Percentiles rank a stretch among this genome's conserved stretches.
Conservation (phyloP, 2,797 vertebrate genomes). For the Chaetophractus vellerosus region DNA sequence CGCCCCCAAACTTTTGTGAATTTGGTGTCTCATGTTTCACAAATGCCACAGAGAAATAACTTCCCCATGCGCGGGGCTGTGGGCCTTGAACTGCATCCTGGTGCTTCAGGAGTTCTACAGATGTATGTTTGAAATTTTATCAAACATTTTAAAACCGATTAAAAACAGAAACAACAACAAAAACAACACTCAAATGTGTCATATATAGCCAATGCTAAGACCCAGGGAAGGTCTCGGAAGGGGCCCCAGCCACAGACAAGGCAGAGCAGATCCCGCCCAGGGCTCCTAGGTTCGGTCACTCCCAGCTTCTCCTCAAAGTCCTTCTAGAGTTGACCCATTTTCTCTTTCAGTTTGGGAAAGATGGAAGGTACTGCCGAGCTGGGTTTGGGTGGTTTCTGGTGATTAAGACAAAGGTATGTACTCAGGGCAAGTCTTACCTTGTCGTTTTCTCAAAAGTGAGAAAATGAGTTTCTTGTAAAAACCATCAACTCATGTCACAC, state of each 20-base stretch:
- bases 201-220: not conserved
- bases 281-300: too few relatives aligned
- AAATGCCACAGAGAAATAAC: accelerated
- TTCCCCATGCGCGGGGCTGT: accelerated
- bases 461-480: not conserved
- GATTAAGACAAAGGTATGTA: not conserved
- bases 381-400: accelerated
- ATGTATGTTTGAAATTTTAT: not conserved
- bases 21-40: accelerated
- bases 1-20: not conserved
- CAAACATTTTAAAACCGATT: not conserved
- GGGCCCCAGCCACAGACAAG: not conserved
- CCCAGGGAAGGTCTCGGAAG: not conserved
- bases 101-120: accelerated
- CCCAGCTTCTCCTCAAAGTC: accelerated
- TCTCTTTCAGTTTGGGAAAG: not conserved
- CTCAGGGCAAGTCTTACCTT: not conserved
- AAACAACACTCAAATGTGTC: not conserved
- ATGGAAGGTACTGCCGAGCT: accelerated
- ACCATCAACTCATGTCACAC: too few relatives aligned
- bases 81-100: not conserved
- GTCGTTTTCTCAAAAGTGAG: not conserved
- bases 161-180: not conserved
- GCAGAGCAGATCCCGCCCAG: not conserved
- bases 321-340: not conserved